These are phyloP conservation scores for Numida meleagris DNA, from an alignment of 2,113 vertebrate genomes.

Conservation along the genomic window DNA sequence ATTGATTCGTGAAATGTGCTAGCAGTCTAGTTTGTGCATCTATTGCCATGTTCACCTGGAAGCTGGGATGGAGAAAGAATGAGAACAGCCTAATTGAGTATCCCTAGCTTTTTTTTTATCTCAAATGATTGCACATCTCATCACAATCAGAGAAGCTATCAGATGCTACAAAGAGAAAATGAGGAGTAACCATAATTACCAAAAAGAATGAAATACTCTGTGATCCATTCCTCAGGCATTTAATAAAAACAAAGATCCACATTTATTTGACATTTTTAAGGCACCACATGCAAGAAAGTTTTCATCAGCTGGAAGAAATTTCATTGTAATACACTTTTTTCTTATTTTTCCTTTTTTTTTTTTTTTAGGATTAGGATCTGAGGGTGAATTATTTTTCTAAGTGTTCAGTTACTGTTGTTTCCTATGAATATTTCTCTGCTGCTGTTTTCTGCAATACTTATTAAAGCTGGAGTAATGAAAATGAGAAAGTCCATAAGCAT, in stretches of 20 bases:
- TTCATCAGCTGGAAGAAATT: background rate
- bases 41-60: background rate
- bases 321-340: background rate
- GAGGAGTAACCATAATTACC: background rate
- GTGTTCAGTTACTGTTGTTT: background rate
- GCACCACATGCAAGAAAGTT: background rate
- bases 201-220: background rate
- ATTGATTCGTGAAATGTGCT: fast-evolving
- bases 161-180: background rate
- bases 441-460: background rate
- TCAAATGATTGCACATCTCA: no score
- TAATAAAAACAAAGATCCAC: background rate
- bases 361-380: background rate
- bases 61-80: background rate
- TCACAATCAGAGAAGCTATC: background rate
- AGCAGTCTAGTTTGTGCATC: background rate
- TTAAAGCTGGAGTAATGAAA: background rate
- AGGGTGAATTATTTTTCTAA: background rate
- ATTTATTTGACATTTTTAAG: background rate
- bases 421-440: background rate
- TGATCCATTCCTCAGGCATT: background rate
- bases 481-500: fast-evolving
- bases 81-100: background rate
- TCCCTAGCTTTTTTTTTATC: background rate
- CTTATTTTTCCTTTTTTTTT: background rate